These are phyloP conservation scores for Steatornis caripensis DNA, from an alignment of 2,113 vertebrate species.

Conservation along the genomic window DNA sequence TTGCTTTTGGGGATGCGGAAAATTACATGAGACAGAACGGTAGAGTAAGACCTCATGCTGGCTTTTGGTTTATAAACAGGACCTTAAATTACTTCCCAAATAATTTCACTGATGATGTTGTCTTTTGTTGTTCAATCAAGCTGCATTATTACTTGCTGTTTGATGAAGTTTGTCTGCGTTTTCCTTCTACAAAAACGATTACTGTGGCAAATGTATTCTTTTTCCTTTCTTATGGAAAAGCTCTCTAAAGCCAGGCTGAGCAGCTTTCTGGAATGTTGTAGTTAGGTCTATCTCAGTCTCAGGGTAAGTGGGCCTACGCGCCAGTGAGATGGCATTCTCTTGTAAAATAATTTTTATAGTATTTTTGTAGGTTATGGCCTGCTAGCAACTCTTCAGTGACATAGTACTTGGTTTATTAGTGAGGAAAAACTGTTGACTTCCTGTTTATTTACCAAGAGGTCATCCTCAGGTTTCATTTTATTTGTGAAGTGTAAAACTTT, in stretches of 20 bases:
- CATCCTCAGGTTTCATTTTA: background rate
- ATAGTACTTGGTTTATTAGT: background rate
- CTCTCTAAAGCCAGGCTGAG: background rate
- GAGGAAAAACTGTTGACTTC: background rate
- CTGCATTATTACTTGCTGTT: background rate
- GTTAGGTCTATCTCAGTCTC: accelerated
- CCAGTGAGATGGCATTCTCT: background rate
- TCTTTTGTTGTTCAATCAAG: background rate
- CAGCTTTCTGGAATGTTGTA: background rate
- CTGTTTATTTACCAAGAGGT: background rate
- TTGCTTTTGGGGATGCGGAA: background rate
- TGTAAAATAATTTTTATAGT: background rate
- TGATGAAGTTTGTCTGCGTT: background rate
- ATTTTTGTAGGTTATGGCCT: background rate
- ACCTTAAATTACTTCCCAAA: background rate
- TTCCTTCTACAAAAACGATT: background rate
- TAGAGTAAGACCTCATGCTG: no score
- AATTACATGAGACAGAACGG: background rate
- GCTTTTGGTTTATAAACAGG: background rate
- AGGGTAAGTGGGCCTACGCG: background rate
- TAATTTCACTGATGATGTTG: background rate
- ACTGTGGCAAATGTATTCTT: background rate
- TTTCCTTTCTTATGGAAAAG: background rate
- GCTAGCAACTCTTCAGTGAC: background rate
- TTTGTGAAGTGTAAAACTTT: background rate